Evolutionary conservation across 1,140 invertebrate genomes (phyloP).

Genomic region (Armadillidium nasatum): DNA sequence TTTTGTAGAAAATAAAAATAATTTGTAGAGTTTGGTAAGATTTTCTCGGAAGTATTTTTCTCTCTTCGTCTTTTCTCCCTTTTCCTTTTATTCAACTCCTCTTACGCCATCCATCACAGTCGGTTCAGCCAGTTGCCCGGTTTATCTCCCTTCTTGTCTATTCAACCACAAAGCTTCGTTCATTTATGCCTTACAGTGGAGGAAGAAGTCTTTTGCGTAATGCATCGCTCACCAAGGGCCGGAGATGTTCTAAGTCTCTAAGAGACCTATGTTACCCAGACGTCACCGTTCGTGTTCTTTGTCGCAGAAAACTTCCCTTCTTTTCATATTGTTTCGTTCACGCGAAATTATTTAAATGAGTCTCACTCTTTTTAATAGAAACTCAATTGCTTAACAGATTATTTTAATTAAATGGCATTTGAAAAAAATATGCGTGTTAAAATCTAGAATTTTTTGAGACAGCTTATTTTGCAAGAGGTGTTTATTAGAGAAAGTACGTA

Average conservation of each 20-base stretch:
- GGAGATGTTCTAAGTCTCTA: neutral
- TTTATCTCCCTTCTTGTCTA: neutral
- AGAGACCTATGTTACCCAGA: neutral
- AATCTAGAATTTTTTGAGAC: too few species aligned
- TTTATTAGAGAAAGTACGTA: too few species aligned
- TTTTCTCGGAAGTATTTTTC: neutral
- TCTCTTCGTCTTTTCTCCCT: neutral
- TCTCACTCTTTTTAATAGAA: too few species aligned
- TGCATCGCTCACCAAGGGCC: conserved; percentile 4
- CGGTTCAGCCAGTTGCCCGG: neutral
- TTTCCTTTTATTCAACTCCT: neutral
- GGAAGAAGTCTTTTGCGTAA: neutral
- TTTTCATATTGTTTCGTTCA: neutral
- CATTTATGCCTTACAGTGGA: neutral
- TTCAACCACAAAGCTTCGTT: conserved; percentile 3
- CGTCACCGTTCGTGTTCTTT: conserved; percentile 1
- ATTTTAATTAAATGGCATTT: too few species aligned
- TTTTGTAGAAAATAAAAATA: too few species aligned
- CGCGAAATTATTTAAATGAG: neutral
- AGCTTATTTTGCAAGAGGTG: too few species aligned
- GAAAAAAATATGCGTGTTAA: too few species aligned
- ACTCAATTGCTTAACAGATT: too few species aligned
- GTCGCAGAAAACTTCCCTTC: neutral
- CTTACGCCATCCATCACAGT: neutral
- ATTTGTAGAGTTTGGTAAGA: neutral